These are phyloP conservation scores for Saxidomus purpurata DNA, from an alignment of 1,140 invertebrate species.

Conservation along the genomic window DNA sequence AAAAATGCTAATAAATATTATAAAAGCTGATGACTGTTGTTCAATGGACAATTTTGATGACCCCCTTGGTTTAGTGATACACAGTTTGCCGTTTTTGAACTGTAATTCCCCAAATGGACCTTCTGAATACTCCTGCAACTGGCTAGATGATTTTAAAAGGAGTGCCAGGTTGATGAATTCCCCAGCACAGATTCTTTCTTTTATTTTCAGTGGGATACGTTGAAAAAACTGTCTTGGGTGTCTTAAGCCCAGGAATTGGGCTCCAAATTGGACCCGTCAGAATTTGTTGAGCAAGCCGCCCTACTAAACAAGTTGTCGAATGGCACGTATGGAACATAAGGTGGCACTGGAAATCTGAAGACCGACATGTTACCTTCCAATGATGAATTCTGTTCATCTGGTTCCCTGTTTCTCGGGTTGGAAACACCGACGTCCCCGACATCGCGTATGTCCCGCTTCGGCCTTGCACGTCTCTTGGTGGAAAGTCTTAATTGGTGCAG, in stretches of 20 bases:
- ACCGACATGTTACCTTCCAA: no score
- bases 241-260: neutral
- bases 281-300: neutral
- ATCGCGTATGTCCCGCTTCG: no score
- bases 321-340: no score
- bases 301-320: no score
- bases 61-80: neutral
- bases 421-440: no score
- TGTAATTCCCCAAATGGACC: neutral
- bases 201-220: neutral
- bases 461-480: no score
- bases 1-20: constrained; percentile 1
- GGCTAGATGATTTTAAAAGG: neutral
- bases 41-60: neutral
- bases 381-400: no score
- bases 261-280: neutral
- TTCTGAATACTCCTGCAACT: neutral
- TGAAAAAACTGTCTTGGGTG: no score
- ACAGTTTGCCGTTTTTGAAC: neutral
- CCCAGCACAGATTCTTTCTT: neutral
- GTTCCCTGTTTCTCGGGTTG: no score
- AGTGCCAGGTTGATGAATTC: neutral
- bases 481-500: no score
- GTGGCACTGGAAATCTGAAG: no score
- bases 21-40: neutral